These are phyloP conservation scores for Notoglanidium macrostoma DNA, from an alignment of 2,797 vertebrate species.

Conservation along the genomic window DNA sequence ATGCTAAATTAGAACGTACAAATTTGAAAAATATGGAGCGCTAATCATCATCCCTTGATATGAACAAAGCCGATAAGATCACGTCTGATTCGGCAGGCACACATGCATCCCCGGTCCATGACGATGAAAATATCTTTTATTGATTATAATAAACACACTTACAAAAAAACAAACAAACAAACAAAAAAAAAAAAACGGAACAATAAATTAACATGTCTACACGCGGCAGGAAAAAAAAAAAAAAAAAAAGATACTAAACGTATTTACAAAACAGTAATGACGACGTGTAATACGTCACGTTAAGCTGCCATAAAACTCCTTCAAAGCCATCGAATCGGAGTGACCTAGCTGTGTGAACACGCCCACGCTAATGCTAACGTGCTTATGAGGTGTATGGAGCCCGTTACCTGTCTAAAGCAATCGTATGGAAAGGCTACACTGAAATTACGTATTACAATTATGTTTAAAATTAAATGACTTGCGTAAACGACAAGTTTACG, in stretches of 20 bases:
- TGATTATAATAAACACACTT: constrained; percentile 31
- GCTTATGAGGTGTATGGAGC: not conserved
- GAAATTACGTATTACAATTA: not conserved
- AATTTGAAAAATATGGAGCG: constrained; percentile 66
- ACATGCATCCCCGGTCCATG: constrained; percentile 76
- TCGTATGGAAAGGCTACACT: not conserved
- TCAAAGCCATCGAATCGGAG: constrained; percentile 41
- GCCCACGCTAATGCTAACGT: constrained; percentile 11
- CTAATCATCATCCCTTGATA: constrained; percentile 56
- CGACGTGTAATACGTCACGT: constrained; percentile 31
- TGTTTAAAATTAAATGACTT: not conserved
- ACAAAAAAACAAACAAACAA: not conserved
- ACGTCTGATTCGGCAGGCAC: constrained; percentile 59
- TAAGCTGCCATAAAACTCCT: constrained; percentile 58
- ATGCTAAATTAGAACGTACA: not conserved
- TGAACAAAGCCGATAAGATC: constrained; percentile 59
- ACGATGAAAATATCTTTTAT: constrained; percentile 71
- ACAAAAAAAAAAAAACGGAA: constrained; percentile 62
- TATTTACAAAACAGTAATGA: constrained; percentile 74
- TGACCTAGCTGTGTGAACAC: constrained; percentile 6
- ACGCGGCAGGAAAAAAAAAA: not conserved
- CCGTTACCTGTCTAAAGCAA: not conserved
- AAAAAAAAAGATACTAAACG: not conserved
- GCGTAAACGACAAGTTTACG: not conserved
- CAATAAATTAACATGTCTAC: constrained; percentile 66